phyloP scores from a whole-genome alignment of 2,888 invertebrate species.

The Pyrgus malvae region DNA sequence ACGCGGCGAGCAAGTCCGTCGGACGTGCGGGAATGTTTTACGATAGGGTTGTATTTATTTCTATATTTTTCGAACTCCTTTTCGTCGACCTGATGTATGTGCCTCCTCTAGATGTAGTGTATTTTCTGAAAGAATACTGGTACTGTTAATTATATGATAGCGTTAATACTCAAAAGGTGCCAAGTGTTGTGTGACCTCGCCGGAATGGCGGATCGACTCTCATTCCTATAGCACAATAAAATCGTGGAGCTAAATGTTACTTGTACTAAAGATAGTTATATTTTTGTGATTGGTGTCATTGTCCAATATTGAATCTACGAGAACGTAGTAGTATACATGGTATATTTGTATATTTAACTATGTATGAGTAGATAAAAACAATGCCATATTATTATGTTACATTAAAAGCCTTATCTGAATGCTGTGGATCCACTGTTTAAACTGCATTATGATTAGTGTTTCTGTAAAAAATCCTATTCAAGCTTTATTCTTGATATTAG shows the following conservation, averaged over 20 bases:
- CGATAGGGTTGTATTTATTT: constrained; percentile 59
- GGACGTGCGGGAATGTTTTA: constrained; percentile 10
- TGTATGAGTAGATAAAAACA: constrained; percentile 41
- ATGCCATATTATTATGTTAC: constrained; percentile 29
- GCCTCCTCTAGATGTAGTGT: constrained; percentile 65
- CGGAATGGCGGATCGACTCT: constrained; percentile 52
- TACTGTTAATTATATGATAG: constrained; percentile 55
- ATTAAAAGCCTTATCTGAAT: constrained; percentile 5
- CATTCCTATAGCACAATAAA: constrained; percentile 73
- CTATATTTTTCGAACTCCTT: constrained; percentile 65
- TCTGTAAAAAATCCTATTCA: constrained; percentile 25
- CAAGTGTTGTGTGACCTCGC: constrained; percentile 56
- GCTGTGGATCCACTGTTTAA: constrained; percentile 6
- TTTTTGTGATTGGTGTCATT: constrained; percentile 44
- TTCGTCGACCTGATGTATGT: constrained; percentile 69
- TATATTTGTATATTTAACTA: constrained; percentile 50
- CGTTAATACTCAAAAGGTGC: constrained; percentile 76
- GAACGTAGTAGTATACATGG: constrained; percentile 52
- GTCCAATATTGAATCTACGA: constrained; percentile 55
- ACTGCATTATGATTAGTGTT: constrained; percentile 12
- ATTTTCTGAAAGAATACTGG: constrained; percentile 50
- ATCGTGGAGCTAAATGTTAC: constrained; percentile 55
- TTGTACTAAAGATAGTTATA: constrained; percentile 37
- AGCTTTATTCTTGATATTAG: constrained; percentile 28
- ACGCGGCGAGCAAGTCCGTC: constrained; percentile 1